Evolutionary conservation across 2,797 vertebrate species (phyloP).

Genomic region (Alcedo quadribrachys): DNA sequence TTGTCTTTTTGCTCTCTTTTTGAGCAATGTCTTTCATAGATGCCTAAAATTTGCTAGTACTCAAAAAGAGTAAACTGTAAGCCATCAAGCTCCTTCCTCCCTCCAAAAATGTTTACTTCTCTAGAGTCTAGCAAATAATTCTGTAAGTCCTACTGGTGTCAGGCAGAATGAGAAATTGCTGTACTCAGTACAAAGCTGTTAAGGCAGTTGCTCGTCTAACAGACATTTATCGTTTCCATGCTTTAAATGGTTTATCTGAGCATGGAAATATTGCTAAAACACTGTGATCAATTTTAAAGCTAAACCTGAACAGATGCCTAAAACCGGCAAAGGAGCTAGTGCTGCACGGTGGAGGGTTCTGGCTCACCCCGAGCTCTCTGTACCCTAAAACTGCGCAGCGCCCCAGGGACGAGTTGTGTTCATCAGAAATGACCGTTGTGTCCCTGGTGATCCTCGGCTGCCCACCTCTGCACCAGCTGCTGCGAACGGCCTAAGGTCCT

Average conservation of each 20-base stretch:
- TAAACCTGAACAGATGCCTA: background rate
- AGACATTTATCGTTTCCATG: background rate
- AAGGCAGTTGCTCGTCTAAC: background rate
- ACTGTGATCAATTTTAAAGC: background rate
- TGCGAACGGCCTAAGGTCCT: slow-evolving; percentile 70
- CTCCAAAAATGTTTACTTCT: background rate
- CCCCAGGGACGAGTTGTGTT: background rate
- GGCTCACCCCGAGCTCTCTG: background rate
- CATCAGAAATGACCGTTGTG: background rate
- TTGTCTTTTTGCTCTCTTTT: background rate
- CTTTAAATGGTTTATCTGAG: background rate
- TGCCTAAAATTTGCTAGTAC: background rate
- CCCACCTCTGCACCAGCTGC: slow-evolving; percentile 75
- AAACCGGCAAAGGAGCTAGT: background rate
- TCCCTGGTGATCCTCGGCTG: background rate
- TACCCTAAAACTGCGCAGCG: background rate
- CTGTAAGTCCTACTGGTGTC: background rate
- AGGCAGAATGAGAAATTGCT: background rate
- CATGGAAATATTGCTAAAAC: background rate
- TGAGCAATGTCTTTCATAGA: background rate
- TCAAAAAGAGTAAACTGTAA: background rate
- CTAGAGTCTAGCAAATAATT: background rate
- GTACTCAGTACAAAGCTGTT: background rate
- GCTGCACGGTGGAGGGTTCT: background rate
- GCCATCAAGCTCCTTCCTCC: background rate